Evolutionary conservation across 2,888 invertebrate genomes (phyloP).

Genomic region (Unio pictorum): DNA sequence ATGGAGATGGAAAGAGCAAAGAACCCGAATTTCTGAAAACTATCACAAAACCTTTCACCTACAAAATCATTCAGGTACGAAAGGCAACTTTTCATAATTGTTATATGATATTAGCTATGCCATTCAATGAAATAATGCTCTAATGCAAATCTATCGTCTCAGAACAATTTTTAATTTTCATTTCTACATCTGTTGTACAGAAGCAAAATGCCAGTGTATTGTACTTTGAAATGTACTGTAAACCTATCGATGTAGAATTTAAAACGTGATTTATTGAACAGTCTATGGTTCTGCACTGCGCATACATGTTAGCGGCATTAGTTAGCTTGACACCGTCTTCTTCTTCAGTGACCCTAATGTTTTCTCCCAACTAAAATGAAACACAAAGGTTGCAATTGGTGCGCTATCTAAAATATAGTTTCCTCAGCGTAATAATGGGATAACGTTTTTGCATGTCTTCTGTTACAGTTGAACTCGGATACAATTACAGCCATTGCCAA

Average conservation of each 20-base stretch:
- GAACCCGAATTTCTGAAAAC: slow-evolving; percentile 55
- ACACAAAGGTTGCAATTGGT: too few species aligned
- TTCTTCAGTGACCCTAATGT: too few species aligned
- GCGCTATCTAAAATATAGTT: too few species aligned
- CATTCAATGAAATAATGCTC: background rate
- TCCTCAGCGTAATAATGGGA: background rate
- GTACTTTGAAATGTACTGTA: too few species aligned
- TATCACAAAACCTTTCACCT: slow-evolving; percentile 61
- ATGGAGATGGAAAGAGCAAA: slow-evolving; percentile 29
- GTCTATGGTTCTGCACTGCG: too few species aligned
- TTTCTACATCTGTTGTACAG: background rate
- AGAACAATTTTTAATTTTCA: background rate
- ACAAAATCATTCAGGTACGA: slow-evolving; percentile 52
- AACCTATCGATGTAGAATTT: too few species aligned
- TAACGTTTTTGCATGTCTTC: too few species aligned
- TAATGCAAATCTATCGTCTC: slow-evolving; percentile 6
- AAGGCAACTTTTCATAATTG: background rate
- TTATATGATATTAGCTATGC: background rate
- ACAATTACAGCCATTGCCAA: background rate
- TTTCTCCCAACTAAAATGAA: too few species aligned
- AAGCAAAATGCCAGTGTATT: too few species aligned
- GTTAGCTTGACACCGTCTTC: too few species aligned
- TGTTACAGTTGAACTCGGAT: background rate
- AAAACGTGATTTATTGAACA: too few species aligned
- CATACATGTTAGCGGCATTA: too few species aligned